Percentiles rank a stretch among this genome's conserved stretches.
These are phyloP conservation scores for Albula goreensis DNA, from an alignment of 2,113 vertebrate species.

Conservation along the genomic window DNA sequence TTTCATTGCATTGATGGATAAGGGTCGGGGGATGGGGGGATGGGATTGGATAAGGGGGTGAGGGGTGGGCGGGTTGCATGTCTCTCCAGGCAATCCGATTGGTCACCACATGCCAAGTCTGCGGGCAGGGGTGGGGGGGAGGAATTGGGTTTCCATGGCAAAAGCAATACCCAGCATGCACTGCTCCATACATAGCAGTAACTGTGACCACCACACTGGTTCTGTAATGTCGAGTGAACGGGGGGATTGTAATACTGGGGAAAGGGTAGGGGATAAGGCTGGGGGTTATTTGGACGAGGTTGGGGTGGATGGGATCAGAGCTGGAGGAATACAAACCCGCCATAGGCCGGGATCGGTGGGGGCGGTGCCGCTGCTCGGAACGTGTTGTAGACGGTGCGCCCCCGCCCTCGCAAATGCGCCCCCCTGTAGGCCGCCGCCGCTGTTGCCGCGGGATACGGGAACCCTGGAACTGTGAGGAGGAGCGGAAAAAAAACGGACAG, in stretches of 20 bases:
- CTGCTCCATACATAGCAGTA: no score
- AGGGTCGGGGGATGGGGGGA: no score
- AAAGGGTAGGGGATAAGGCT: not conserved
- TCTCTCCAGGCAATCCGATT: constrained; percentile 52
- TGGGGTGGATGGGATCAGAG: not conserved
- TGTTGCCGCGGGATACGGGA: constrained; percentile 85
- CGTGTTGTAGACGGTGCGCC: constrained; percentile 92
- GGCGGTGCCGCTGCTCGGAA: constrained; percentile 89
- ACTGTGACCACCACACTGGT: no score
- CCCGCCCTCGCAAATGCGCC: constrained; percentile 87
- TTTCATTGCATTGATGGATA: not conserved
- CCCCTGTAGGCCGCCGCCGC: constrained; percentile 91
- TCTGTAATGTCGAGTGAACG: no score
- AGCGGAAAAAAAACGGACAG: not conserved
- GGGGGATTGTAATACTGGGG: not conserved
- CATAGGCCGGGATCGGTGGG: constrained; percentile 90
- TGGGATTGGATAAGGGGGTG: not conserved
- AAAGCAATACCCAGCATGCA: constrained; percentile 54
- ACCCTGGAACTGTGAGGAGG: constrained; percentile 82
- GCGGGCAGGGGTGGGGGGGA: no score
- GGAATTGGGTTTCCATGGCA: constrained; percentile 35
- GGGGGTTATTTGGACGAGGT: not conserved
- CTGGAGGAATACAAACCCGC: constrained; percentile 80
- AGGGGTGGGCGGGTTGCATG: constrained; percentile 65
- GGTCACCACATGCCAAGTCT: constrained; percentile 63